These are phyloP conservation scores for Acanthochromis polyacanthus DNA, from an alignment of 2,113 vertebrate genomes.

Conservation along the genomic window DNA sequence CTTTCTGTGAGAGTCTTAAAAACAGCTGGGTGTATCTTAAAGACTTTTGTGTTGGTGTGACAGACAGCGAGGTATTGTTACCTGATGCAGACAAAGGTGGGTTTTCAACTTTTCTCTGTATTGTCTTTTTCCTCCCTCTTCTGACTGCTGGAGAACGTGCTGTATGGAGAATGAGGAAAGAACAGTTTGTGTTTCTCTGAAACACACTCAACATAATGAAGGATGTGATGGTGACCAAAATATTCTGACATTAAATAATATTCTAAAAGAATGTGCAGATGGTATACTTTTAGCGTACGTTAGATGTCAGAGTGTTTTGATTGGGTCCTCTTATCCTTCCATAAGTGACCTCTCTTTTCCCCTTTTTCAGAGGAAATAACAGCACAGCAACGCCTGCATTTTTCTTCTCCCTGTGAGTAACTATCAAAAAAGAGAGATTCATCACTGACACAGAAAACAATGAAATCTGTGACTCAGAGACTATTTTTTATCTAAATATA, in stretches of 20 bases:
- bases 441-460: constrained; percentile 84
- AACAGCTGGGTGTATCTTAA: constrained; percentile 65
- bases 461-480: constrained; percentile 74
- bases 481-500: constrained; percentile 82
- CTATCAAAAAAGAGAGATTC: constrained; percentile 79
- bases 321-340: constrained; percentile 30
- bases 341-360: constrained; percentile 18
- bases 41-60: constrained; percentile 73
- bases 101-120: constrained; percentile 73
- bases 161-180: constrained; percentile 15
- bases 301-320: constrained; percentile 62
- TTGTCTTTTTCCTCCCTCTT: constrained; percentile 29
- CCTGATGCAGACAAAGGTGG: constrained; percentile 79
- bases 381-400: constrained; percentile 57
- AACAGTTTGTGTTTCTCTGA: constrained; percentile 32
- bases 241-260: constrained; percentile 77
- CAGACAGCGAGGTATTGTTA: constrained; percentile 76
- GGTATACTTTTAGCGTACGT: constrained; percentile 57
- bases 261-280: constrained; percentile 67
- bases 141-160: constrained; percentile 30
- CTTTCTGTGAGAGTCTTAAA: constrained; percentile 62
- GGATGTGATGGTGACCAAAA: constrained; percentile 67
- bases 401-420: constrained; percentile 70
- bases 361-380: constrained; percentile 65
- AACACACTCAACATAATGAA: constrained; percentile 25